Evolutionary conservation across 2,113 vertebrate genomes (phyloP).

Genomic region (Phyllostomus hastatus): DNA sequence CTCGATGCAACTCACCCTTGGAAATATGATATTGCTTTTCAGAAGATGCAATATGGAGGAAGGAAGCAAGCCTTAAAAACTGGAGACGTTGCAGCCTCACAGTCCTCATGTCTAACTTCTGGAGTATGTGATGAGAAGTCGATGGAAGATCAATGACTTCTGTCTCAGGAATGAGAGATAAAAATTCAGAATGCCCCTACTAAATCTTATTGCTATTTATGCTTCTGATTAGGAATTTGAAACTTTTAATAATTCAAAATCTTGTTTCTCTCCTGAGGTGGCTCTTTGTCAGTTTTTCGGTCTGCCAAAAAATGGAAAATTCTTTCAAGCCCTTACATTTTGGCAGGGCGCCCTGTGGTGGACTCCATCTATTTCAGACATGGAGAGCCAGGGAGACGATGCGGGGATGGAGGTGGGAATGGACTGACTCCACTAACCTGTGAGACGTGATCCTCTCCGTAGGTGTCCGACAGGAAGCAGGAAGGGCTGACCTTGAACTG

Average conservation of each 20-base stretch:
- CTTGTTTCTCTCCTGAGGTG: neutral
- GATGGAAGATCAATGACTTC: neutral
- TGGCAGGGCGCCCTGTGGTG: neutral
- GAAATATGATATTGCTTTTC: constrained; percentile 37
- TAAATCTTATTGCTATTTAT: neutral
- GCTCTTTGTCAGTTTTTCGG: neutral
- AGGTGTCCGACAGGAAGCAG: neutral
- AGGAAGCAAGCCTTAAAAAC: constrained; percentile 34
- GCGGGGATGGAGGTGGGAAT: rapidly evolving
- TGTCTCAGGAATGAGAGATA: neutral
- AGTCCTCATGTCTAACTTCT: neutral
- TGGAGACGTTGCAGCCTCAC: constrained; percentile 21
- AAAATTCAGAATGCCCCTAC: neutral
- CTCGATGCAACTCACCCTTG: constrained; percentile 33
- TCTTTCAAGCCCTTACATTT: neutral
- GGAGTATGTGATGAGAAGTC: neutral
- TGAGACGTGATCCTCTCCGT: neutral
- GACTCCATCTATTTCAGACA: neutral
- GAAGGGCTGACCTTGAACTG: neutral
- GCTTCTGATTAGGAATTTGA: neutral
- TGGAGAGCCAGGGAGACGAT: neutral
- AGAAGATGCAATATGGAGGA: neutral
- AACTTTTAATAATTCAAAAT: neutral
- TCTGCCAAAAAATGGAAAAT: neutral
- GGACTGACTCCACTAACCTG: neutral